Evolutionary conservation across 2,113 vertebrate species (phyloP).

Genomic region (Felis chaus): DNA sequence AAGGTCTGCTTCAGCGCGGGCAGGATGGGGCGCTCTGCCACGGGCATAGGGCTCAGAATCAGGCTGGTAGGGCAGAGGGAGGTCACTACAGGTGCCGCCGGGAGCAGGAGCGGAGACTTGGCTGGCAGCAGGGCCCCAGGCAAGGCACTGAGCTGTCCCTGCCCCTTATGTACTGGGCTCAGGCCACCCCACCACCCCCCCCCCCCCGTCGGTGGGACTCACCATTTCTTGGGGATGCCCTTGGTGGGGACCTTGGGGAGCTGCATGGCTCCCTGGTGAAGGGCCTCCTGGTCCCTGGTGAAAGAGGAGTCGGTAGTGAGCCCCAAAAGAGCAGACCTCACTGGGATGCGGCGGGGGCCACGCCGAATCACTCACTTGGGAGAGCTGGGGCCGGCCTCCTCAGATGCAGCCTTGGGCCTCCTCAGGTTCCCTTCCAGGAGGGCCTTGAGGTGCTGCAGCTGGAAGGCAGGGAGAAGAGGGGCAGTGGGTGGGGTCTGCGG

Average conservation of each 20-base stretch:
- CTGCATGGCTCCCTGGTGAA: slow-evolving; percentile 67
- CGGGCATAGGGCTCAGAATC: slow-evolving; percentile 64
- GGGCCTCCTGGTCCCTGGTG: slow-evolving; percentile 76
- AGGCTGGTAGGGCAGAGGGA: neutral
- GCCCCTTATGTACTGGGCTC: neutral
- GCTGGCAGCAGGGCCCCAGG: too few species aligned
- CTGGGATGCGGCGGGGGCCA: neutral
- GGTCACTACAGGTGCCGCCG: accelerated
- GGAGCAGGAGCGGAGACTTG: accelerated
- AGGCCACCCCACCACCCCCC: neutral
- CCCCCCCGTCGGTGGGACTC: slow-evolving; percentile 42
- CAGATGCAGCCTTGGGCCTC: slow-evolving; percentile 83
- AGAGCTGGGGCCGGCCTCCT: slow-evolving; percentile 72
- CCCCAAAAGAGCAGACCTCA: neutral
- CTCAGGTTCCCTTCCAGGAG: slow-evolving; percentile 87
- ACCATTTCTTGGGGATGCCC: slow-evolving; percentile 83
- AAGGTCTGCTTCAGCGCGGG: slow-evolving; percentile 87
- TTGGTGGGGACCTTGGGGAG: slow-evolving; percentile 84
- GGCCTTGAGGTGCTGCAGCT: slow-evolving; percentile 87
- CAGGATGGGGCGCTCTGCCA: slow-evolving; percentile 79
- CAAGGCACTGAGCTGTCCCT: neutral
- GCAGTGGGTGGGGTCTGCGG: accelerated
- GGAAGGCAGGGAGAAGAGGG: neutral
- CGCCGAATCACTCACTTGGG: slow-evolving; percentile 74
- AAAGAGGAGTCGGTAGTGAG: neutral